Percentiles rank a stretch among this genome's conserved stretches.
Evolutionary conservation across 2,888 invertebrate genomes (phyloP).

Genomic region (Endomychus coccineus): DNA sequence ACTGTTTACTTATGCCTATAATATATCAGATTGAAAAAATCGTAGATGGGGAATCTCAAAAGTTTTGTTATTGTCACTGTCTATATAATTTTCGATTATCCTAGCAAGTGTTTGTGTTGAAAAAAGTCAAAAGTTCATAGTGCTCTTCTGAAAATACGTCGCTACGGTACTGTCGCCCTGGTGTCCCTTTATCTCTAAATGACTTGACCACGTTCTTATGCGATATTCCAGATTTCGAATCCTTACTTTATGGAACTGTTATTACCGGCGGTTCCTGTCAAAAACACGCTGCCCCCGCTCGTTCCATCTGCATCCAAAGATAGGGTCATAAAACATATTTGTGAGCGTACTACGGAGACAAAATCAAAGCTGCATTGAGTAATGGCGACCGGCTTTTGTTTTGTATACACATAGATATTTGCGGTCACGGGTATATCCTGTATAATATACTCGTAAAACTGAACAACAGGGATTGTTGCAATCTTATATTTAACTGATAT

Average conservation of each 20-base stretch:
- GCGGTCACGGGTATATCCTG: constrained; percentile 20
- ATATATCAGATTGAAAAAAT: too few relatives aligned
- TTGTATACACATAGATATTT: constrained; percentile 21
- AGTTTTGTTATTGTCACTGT: too few relatives aligned
- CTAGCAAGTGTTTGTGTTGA: too few relatives aligned
- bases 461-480: too few relatives aligned
- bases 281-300: constrained; percentile 38
- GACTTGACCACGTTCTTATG: constrained; percentile 40
- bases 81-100: too few relatives aligned
- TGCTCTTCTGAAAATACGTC: too few relatives aligned
- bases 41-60: too few relatives aligned
- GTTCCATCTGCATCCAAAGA: constrained; percentile 24
- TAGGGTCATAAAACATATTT: constrained; percentile 33
- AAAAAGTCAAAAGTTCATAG: too few relatives aligned
- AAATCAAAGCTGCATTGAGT: constrained; percentile 33
- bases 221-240: constrained; percentile 36
- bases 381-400: constrained; percentile 30
- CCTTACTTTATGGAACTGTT: constrained; percentile 42
- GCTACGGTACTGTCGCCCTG: too few relatives aligned
- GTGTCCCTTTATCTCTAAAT: constrained; percentile 39
- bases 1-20: too few relatives aligned
- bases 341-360: constrained; percentile 25
- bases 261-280: constrained; percentile 40
- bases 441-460: constrained; percentile 17
- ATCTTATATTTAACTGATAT: too few relatives aligned